phyloP scores from a whole-genome alignment of 2,113 vertebrate genomes.

The rat (Rattus norvegicus) region DNA sequence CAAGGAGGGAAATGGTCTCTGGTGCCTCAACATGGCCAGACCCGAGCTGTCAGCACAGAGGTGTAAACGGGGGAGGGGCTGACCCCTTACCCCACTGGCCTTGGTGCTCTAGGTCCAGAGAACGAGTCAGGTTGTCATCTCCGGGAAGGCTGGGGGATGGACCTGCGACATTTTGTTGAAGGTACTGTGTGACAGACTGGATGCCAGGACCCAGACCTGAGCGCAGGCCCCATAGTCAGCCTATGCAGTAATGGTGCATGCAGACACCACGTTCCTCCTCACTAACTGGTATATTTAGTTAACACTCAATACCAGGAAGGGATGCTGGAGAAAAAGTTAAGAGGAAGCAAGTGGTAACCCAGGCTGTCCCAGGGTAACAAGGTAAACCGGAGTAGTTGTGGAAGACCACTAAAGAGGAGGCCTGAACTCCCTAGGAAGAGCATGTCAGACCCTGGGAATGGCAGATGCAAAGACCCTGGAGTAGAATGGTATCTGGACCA shows the following conservation, averaged over 20 bases:
- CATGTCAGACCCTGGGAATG: accelerated
- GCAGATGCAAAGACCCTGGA: not conserved
- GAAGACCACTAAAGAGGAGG: not conserved
- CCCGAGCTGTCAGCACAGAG: not conserved
- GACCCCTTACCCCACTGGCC: not conserved
- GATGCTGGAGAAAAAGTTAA: not conserved
- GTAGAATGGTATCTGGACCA: not conserved
- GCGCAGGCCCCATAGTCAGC: not conserved
- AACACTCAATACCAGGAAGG: not conserved
- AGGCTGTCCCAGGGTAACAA: accelerated
- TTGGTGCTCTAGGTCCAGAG: not conserved
- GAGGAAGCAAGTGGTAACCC: not conserved
- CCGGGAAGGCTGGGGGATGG: not conserved
- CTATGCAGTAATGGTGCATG: not conserved
- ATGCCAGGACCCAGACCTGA: not conserved
- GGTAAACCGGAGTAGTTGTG: not conserved
- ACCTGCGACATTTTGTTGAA: not conserved
- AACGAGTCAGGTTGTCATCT: not conserved
- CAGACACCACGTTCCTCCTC: not conserved
- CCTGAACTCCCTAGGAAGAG: not conserved
- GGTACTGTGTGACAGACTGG: not conserved
- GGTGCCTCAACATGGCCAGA: not conserved
- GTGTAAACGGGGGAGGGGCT: not conserved
- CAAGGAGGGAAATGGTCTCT: not conserved
- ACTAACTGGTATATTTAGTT: not conserved